Percentiles rank a stretch among this genome's conserved stretches.
Conservation (phyloP, 2,888 invertebrate species). For the Drosophila differens region DNA sequence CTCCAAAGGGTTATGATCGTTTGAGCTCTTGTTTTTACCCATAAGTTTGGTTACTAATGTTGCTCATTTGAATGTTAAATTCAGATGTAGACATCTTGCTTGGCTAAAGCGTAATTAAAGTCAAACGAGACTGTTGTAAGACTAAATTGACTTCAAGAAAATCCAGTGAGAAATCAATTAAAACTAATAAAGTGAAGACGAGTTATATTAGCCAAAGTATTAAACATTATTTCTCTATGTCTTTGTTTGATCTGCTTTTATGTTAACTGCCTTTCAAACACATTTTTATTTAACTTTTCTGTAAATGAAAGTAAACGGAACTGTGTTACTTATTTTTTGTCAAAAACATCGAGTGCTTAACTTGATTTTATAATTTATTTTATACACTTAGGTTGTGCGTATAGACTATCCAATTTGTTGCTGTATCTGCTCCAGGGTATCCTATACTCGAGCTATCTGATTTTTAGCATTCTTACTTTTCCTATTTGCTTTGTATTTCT, state of each 20-base stretch:
- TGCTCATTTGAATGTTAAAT: background rate
- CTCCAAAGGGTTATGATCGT: background rate
- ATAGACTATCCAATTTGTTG: background rate
- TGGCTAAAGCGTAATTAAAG: background rate
- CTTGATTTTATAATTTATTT: background rate
- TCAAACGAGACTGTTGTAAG: background rate
- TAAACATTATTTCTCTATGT: background rate
- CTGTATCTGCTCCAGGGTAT: slow-evolving; percentile 4
- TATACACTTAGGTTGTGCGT: background rate
- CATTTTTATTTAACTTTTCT: background rate
- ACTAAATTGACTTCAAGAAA: background rate
- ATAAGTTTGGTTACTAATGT: background rate
- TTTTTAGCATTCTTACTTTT: background rate
- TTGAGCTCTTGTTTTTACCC: background rate
- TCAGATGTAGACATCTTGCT: background rate
- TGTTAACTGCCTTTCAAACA: background rate
- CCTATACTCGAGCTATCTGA: background rate
- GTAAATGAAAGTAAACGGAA: background rate
- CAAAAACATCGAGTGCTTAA: background rate
- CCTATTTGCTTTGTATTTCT: slow-evolving; percentile 1
- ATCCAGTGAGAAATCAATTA: background rate
- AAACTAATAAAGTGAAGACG: background rate
- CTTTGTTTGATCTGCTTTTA: no score
- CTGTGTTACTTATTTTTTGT: background rate
- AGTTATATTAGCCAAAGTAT: background rate